phyloP scores from a whole-genome alignment of 2,888 invertebrate species.

The Dendrolimus pini region DNA sequence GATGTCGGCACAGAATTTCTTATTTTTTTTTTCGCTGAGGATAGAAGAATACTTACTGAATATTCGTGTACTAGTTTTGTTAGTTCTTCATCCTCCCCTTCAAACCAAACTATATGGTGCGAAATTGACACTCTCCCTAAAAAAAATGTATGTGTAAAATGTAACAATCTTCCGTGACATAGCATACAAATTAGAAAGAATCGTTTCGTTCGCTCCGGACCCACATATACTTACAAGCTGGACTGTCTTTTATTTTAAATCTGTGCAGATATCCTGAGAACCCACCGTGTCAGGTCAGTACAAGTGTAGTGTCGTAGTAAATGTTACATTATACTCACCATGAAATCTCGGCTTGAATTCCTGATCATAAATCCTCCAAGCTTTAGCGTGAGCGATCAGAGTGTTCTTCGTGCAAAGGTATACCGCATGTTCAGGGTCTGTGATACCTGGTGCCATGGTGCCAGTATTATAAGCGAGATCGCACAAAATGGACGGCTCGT shows the following conservation, averaged over 20 bases:
- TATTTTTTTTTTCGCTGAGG: not conserved
- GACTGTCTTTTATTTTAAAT: too few species aligned
- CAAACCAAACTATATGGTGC: slow-evolving; percentile 4
- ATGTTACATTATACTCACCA: slow-evolving; percentile 36
- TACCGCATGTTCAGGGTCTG: slow-evolving; percentile 51
- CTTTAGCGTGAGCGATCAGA: slow-evolving; percentile 80
- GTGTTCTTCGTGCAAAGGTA: slow-evolving; percentile 80
- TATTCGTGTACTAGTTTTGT: slow-evolving; percentile 2
- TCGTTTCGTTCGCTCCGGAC: too few species aligned
- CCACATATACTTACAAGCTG: too few species aligned
- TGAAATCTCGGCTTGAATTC: slow-evolving; percentile 64
- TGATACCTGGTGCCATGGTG: slow-evolving; percentile 41
- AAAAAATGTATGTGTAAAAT: too few species aligned
- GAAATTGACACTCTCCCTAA: slow-evolving; percentile 9
- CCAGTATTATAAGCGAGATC: slow-evolving; percentile 51
- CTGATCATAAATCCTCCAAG: slow-evolving; percentile 74
- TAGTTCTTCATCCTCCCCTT: slow-evolving; percentile 4
- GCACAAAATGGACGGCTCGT: slow-evolving; percentile 75
- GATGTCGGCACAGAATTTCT: too few species aligned
- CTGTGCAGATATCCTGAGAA: too few species aligned
- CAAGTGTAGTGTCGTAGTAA: too few species aligned
- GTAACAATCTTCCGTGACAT: too few species aligned
- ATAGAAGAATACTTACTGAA: slow-evolving; percentile 1
- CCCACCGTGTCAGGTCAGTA: too few species aligned
- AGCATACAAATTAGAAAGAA: too few species aligned